Conservation (phyloP, 1,140 invertebrate species). For the Halictus rubicundus region DNA sequence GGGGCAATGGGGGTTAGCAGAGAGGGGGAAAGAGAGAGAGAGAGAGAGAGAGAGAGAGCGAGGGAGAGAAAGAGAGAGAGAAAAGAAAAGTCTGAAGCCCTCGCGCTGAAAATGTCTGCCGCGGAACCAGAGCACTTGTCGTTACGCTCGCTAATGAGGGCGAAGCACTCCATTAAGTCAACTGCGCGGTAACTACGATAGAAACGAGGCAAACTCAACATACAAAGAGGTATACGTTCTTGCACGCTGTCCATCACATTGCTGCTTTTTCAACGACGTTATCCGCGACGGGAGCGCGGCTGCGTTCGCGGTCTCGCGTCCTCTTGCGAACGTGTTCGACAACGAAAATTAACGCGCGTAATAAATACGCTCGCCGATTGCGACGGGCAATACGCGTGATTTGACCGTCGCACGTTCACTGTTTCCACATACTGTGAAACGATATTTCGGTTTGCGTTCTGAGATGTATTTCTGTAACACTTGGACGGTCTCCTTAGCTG, state of each 20-base stretch:
- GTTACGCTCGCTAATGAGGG: conserved; percentile 64
- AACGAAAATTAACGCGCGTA: neutral
- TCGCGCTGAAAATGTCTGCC: conserved; percentile 52
- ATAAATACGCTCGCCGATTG: no score
- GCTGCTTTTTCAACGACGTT: conserved; percentile 5
- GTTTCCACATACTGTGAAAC: no score
- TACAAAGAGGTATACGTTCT: conserved; percentile 48
- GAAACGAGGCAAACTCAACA: conserved; percentile 42
- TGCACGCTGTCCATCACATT: conserved; percentile 21
- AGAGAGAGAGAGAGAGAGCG: no score
- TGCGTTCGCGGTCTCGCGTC: neutral
- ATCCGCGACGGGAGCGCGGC: neutral
- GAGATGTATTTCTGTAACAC: no score
- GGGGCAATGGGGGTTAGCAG: no score
- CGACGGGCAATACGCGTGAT: no score
- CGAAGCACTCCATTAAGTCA: conserved; percentile 68
- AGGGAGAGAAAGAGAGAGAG: neutral
- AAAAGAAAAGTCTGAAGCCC: conserved; percentile 48
- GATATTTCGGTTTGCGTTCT: no score
- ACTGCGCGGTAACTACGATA: conserved; percentile 60
- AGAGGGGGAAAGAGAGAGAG: no score
- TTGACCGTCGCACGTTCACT: neutral
- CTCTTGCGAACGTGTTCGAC: neutral
- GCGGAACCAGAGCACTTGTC: conserved; percentile 55
- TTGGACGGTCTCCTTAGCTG: no score